Base-by-base conservation (phyloP, 2,797 vertebrate species). In the Cottoperca gobio region DNA sequence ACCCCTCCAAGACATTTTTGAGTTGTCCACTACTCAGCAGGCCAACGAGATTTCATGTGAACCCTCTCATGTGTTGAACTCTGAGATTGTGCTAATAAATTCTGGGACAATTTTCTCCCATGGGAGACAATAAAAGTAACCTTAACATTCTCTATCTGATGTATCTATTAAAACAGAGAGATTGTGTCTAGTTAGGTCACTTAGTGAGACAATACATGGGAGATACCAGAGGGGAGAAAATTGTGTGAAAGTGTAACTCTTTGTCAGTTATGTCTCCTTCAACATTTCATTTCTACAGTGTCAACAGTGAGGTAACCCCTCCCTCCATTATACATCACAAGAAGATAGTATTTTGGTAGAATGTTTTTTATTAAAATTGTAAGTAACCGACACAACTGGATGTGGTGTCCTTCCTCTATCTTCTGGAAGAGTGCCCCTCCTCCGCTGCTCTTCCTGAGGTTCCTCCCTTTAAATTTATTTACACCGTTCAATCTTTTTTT, bases 181-280 rank as follows among this genome's bases (percentile, higher is more conserved):
- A 64, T n/a, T 5, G 10, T 53, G 33, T 60, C 43, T 42, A 39
- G 5, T 60, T 37, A 23, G 53, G 70, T 69, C 74, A 70, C 63
- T 46, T 76, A 75, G 16, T 13, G 35, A 63, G 24, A 21, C 9
- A 21, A 58, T 55, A 31, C 19, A 28, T 11, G 48, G 17, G 5
- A 35, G 23, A 42, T 14, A 14, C 17, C 55, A 64, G 35, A 74
- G 7, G 12, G 0, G 1, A 19, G 6, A 19, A 35, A n/a, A 62
- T 5, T 17, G 17, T 50, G 16, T 24, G 10, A 45, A 31, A 24
- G 40, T 76, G 50, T 14, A 21, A 57, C 35, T 21, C 4, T 28
- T 42, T 67, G 5, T 70, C 24, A 24, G 70, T 48, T 8, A 21
- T 21, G 24, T 65, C 26, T 45, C 4, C n/a, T 62, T 57, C 49